These are phyloP conservation scores for Typhlichthys eigenmanni DNA, from an alignment of 2,797 vertebrate species.

Conservation along the genomic window DNA sequence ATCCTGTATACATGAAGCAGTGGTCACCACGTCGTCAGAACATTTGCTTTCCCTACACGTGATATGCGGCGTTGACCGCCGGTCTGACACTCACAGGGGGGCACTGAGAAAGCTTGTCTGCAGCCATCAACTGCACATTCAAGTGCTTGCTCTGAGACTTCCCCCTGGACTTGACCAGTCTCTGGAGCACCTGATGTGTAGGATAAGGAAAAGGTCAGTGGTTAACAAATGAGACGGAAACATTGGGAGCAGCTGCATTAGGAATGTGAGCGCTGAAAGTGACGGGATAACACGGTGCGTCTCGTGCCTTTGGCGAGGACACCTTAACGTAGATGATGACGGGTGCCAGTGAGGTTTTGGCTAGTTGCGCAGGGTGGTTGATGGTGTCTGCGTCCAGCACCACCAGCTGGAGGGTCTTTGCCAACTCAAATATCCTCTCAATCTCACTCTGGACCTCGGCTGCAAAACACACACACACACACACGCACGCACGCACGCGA, in stretches of 20 bases:
- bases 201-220: not conserved
- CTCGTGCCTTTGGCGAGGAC: conserved; percentile 89
- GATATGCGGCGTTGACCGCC: not conserved
- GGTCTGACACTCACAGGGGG: conserved; percentile 85
- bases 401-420: conserved; percentile 94
- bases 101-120: conserved; percentile 94
- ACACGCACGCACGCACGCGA: too few relatives aligned
- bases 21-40: not conserved
- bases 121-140: conserved; percentile 97
- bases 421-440: conserved; percentile 95
- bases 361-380: conserved; percentile 92
- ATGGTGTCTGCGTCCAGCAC: conserved; percentile 94
- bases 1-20: conserved; percentile 73
- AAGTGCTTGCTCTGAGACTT: conserved; percentile 97
- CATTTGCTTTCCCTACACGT: not conserved
- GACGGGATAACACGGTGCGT: too few relatives aligned
- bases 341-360: conserved; percentile 94
- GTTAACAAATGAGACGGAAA: not conserved
- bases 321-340: conserved; percentile 96
- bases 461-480: conserved; percentile 47
- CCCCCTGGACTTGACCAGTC: conserved; percentile 93
- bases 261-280: not conserved
- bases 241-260: not conserved
- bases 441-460: conserved; percentile 97
- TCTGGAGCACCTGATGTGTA: conserved; percentile 85